phyloP scores from a whole-genome alignment of 2,888 invertebrate genomes.

The Archaeoteleia sp. region DNA sequence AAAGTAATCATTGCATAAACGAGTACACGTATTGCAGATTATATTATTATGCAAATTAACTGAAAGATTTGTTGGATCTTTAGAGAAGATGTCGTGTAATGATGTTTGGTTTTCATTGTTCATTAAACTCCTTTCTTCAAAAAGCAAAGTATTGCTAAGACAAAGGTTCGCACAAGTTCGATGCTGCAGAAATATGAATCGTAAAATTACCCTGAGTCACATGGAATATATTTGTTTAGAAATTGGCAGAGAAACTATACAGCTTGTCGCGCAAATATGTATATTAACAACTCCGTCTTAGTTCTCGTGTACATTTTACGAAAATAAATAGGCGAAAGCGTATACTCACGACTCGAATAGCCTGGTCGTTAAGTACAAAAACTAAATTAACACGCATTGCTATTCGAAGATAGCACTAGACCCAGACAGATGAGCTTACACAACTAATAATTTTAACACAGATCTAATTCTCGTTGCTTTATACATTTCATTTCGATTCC shows the following conservation, averaged over 20 bases:
- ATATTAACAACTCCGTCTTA: not conserved
- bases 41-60: no score
- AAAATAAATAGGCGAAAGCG: constrained; percentile 37
- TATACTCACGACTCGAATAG: constrained; percentile 12
- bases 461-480: constrained; percentile 21
- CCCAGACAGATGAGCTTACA: constrained; percentile 14
- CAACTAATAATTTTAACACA: constrained; percentile 9
- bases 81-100: not conserved
- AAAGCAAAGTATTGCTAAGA: constrained; percentile 36
- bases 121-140: constrained; percentile 4
- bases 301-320: constrained; percentile 21
- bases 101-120: not conserved
- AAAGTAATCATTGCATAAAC: no score
- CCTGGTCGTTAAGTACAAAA: constrained; percentile 6
- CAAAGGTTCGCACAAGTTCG: constrained; percentile 24
- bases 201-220: constrained; percentile 28
- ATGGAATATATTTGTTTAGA: constrained; percentile 24
- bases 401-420: constrained; percentile 11
- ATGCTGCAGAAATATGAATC: constrained; percentile 21
- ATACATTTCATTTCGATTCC: constrained; percentile 12
- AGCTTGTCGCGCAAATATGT: not conserved
- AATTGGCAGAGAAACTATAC: constrained; percentile 13
- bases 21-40: no score
- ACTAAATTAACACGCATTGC: constrained; percentile 14
- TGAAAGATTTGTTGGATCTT: not conserved